A percentile compares a stretch with the other conserved stretches of the same genome.
Conservation (phyloP, 1,140 invertebrate species). For the Pseudomyrmex cubaensis region DNA sequence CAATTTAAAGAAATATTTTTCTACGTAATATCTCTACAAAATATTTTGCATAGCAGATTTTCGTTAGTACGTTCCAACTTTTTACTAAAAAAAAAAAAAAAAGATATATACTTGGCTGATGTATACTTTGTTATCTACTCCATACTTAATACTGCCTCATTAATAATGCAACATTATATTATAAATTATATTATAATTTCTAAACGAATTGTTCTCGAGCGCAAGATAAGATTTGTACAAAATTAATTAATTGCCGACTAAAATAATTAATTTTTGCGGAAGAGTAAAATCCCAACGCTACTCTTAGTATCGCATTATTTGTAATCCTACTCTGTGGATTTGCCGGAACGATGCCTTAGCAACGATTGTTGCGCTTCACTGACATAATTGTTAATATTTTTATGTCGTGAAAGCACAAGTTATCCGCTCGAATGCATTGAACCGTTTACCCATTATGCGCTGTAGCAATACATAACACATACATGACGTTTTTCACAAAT, state of each 20-base stretch:
- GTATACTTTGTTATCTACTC: constrained; percentile 39
- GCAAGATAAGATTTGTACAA: constrained; percentile 11
- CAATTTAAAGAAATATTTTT: background rate
- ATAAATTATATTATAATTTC: constrained; percentile 8
- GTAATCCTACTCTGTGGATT: constrained; percentile 30
- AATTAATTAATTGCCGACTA: constrained; percentile 43
- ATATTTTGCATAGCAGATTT: constrained; percentile 27
- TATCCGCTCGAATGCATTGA: background rate
- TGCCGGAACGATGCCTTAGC: background rate
- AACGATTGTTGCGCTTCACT: background rate
- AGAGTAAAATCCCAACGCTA: constrained; percentile 59
- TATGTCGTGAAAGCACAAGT: background rate
- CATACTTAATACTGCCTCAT: constrained; percentile 1
- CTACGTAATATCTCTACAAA: constrained; percentile 13
- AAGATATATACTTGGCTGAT: constrained; percentile 4
- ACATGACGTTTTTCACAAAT: background rate
- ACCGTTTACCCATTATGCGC: background rate
- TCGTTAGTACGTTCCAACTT: constrained; percentile 43
- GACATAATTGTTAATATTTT: constrained; percentile 14
- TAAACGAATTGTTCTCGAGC: background rate
- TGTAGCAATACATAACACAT: background rate
- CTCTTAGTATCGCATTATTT: constrained; percentile 66
- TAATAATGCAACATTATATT: constrained; percentile 44
- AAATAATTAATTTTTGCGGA: constrained; percentile 43
- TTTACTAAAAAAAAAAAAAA: constrained; percentile 40